Conservation (phyloP, 2,888 invertebrate genomes). For the Leptogaster cylindrica region DNA sequence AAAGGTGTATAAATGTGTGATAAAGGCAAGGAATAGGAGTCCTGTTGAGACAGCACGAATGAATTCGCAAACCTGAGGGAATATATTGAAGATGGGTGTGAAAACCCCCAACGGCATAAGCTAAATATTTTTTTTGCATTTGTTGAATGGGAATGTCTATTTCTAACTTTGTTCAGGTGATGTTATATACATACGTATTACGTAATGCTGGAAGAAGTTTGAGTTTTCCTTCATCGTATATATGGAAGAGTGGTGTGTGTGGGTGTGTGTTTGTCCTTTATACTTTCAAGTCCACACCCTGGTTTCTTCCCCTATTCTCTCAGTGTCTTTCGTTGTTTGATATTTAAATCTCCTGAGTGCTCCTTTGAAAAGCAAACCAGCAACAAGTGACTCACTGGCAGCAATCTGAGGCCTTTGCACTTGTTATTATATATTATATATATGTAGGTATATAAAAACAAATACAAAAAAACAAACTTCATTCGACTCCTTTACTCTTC, state of each 20-base stretch:
- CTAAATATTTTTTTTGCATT: no score
- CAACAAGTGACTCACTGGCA: conserved; percentile 26
- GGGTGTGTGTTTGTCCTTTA: background rate
- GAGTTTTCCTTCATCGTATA: conserved; percentile 22
- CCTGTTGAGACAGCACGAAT: background rate
- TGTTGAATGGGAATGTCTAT: no score
- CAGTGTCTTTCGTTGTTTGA: no score
- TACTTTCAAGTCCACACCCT: conserved; percentile 10
- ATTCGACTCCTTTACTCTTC: no score
- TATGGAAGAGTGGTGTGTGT: background rate
- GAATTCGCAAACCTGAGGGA: background rate
- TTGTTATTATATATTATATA: no score
- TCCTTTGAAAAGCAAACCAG: background rate
- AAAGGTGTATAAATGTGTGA: background rate
- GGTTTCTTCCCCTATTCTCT: no score
- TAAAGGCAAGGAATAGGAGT: background rate
- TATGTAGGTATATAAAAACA: no score
- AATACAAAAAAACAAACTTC: no score
- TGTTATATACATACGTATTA: background rate
- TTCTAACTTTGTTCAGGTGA: no score
- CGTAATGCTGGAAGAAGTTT: conserved; percentile 11
- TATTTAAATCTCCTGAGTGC: background rate
- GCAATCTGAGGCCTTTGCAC: background rate
- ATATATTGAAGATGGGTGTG: background rate
- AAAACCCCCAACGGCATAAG: no score